Evolutionary conservation across 2,113 vertebrate genomes (phyloP), one percentile per base, ranked within the genome.

Genomic region (Gopherus evgoodei): DNA sequence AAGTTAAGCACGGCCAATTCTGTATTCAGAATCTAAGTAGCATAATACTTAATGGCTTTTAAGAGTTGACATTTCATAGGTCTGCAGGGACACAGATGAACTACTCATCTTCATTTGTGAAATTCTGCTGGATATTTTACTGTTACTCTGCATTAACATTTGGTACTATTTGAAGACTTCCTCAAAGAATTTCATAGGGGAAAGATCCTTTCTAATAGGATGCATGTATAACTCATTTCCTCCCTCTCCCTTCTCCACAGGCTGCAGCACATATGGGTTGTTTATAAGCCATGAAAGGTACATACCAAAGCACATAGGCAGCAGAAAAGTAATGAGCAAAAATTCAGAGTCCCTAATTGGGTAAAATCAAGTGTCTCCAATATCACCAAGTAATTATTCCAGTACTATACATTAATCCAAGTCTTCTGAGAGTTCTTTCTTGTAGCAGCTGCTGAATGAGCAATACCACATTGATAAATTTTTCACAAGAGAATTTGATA

Each of bases 51-150:
- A 97, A 91, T 52, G 47, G 84, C 19, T 97, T 96, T 95, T 42
- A 85, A 83, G 90, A 78, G 96, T 49, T 97, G 91, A 96, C 93
- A 93, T 87, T 76, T 96, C 76, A 69, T 65, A 75, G 49, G 65
- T 81, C 96, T 90, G 88, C 56, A 92, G 69, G 76, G 88, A 96
- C 83, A 80, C 76, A 89, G 92, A 88, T 19, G 88, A 96, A 97
- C 95, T 93, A 82, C 53, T 54, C 38, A 62, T 42, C 86, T 94
- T 52, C 53, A 91, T 97, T 93, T 95, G 21, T 82, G 84, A 97
- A 97, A 94, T 12, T 90, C 83, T 91, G 83, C 42, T 95, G 89
- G 97, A 90, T 96, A 95, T 95, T 92, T 98, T 65, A 92, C 81
- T 96, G 82, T 24, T 94, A 21, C 93, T 89, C 81, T 92, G 75